Base-by-base conservation (phyloP, 2,888 invertebrate genomes). In the Standfussiana lucernea region DNA sequence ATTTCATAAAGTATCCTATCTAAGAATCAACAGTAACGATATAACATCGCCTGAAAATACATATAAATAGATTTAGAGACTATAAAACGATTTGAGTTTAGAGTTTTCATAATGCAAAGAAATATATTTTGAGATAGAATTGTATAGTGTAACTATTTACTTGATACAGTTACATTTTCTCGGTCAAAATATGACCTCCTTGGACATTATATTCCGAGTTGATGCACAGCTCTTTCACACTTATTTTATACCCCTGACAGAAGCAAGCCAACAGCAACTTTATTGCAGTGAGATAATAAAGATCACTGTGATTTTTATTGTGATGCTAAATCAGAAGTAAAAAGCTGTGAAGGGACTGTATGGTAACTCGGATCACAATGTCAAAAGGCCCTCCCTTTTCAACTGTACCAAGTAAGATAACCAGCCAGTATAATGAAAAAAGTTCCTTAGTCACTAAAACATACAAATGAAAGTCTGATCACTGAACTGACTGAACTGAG, bases 401-500 rank as follows among this genome's bases (percentile, higher is more conserved):
- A 28, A 56, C 53, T 62, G 67, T 47, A 56, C 35, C 28, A 35
- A 69, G 59, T 68, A 53, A 47, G 28, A 80, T 56, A 56, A n/a
- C 42, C 35, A 70, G 18, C 42, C 18, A 42, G 64, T 62, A 21
- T 56, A 69, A 45, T 68, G 21, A 66, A 68, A 50, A 80, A 69
- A 28, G 56, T 66, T 28, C n/a, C 68, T 77, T 85, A 85, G 65
- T 15, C 76, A 83, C 81, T 82, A 75, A 79, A 80, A 80, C 72
- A 71, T 72, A 77, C 84, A 85, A 87, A 86, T 69, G 21, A 47
- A 87, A 88, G 88, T 87, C 78, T 70, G 72, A 72, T 86, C 77
- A 81, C 79, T 87, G 83, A 80, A 82, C 76, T 80, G 84, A 80
- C 56, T 66, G 82, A 42, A 80, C 66, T 62, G 79, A 42, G 62